Percentiles rank a stretch among this genome's conserved stretches.
Evolutionary conservation across 2,888 invertebrate species (phyloP).

Genomic region (Podotricha telesiphe): DNA sequence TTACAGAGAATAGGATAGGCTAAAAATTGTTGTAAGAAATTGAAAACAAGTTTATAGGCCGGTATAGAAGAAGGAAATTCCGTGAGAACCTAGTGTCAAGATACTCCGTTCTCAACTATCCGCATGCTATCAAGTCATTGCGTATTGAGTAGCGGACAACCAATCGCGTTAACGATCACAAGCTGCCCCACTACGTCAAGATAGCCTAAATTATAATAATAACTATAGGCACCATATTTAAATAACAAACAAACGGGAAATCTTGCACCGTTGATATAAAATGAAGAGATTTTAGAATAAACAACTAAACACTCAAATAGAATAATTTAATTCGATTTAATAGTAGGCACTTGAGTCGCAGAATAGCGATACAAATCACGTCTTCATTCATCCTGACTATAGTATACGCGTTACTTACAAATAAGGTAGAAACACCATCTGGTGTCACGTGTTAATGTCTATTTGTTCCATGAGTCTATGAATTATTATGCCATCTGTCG

Average conservation of each 20-base stretch:
- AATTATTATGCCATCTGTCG: slow-evolving; percentile 57
- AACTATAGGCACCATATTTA: neutral
- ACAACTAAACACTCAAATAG: neutral
- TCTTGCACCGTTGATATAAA: no score
- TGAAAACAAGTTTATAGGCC: no score
- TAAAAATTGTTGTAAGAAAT: no score
- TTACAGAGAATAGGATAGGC: no score
- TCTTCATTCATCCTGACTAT: slow-evolving; percentile 56
- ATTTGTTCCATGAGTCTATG: slow-evolving; percentile 62
- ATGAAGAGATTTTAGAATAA: neutral
- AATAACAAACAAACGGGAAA: neutral
- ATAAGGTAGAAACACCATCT: slow-evolving; percentile 61
- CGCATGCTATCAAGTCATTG: no score
- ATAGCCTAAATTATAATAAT: no score
- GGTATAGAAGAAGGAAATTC: no score
- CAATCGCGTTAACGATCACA: no score
- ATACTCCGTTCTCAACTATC: no score
- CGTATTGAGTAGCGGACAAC: no score
- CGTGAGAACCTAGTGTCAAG: no score
- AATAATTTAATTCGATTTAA: slow-evolving; percentile 6
- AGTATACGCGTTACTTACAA: slow-evolving; percentile 49
- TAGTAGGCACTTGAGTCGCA: neutral
- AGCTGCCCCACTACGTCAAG: no score
- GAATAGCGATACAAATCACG: slow-evolving; percentile 43
- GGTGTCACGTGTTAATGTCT: slow-evolving; percentile 65